Evolutionary conservation across 2,888 invertebrate genomes (phyloP).

Genomic region (Tineola bisselliella): DNA sequence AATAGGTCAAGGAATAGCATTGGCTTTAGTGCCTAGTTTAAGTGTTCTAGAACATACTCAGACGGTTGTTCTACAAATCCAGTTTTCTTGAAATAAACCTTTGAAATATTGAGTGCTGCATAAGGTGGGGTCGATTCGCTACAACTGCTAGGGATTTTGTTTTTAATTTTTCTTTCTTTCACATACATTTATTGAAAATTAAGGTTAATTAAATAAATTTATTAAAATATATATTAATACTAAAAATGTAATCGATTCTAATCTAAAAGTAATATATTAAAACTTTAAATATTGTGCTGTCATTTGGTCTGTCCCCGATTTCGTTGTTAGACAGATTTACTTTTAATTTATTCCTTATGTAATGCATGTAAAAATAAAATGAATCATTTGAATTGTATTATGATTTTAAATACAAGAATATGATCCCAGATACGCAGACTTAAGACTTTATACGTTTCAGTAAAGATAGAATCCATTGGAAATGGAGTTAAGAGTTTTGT

Average conservation of each 20-base stretch:
- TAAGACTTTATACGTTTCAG: slow-evolving; percentile 3
- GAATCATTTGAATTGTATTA: not conserved
- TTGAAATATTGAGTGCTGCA: slow-evolving; percentile 12
- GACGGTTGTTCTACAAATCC: slow-evolving; percentile 13
- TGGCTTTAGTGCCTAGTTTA: not conserved
- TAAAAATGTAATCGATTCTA: too few species aligned
- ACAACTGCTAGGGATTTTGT: not conserved
- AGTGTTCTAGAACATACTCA: not conserved
- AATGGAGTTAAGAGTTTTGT: too few species aligned
- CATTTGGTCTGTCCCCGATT: too few species aligned
- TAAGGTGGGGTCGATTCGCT: slow-evolving; percentile 4
- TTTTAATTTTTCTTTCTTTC: too few species aligned
- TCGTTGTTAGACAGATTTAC: too few species aligned
- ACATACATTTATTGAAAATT: too few species aligned
- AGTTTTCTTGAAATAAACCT: slow-evolving; percentile 13
- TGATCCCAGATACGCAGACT: not conserved
- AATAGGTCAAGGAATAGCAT: slow-evolving; percentile 1
- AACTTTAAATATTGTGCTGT: too few species aligned
- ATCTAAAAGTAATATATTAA: too few species aligned
- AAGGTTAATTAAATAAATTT: too few species aligned
- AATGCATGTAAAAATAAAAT: too few species aligned
- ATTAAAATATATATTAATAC: too few species aligned
- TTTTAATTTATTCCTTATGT: too few species aligned
- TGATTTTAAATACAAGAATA: slow-evolving; percentile 2
- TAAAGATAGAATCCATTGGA: not conserved